These are phyloP conservation scores for Dinomys branickii DNA, from an alignment of 2,113 vertebrate genomes.

Conservation along the genomic window DNA sequence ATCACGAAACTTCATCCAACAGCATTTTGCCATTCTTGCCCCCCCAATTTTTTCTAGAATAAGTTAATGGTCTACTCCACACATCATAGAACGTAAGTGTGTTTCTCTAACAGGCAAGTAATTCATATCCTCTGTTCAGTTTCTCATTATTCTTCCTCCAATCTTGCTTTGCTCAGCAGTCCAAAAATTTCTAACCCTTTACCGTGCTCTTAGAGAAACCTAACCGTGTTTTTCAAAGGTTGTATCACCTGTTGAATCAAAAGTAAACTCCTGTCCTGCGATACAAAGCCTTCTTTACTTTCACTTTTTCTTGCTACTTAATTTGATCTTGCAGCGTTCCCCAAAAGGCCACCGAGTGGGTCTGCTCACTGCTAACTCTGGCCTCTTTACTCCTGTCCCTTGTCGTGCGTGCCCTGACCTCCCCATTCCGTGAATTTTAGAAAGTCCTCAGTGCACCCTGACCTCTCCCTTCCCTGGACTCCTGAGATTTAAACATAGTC, in stretches of 20 bases:
- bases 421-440: not conserved
- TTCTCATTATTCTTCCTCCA: constrained; percentile 19
- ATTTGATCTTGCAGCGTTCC: not conserved
- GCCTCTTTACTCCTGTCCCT: not conserved
- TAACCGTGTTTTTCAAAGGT: not conserved
- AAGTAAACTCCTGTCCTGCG: not conserved
- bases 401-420: not conserved
- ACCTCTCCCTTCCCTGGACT: not conserved
- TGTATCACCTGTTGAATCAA: not conserved
- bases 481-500: not conserved
- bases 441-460: not conserved
- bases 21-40: not conserved
- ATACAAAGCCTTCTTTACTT: not conserved
- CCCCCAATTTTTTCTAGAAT: not conserved
- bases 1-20: not conserved
- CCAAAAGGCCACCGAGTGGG: not conserved
- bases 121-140: not conserved
- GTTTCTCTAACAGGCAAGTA: not conserved
- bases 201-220: not conserved
- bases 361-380: not conserved
- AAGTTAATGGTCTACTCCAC: not conserved
- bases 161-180: constrained; percentile 5
- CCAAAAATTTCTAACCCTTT: not conserved
- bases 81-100: not conserved
- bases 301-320: not conserved